Conservation (phyloP, 2,113 vertebrate genomes). For the Crotalus horridus region DNA sequence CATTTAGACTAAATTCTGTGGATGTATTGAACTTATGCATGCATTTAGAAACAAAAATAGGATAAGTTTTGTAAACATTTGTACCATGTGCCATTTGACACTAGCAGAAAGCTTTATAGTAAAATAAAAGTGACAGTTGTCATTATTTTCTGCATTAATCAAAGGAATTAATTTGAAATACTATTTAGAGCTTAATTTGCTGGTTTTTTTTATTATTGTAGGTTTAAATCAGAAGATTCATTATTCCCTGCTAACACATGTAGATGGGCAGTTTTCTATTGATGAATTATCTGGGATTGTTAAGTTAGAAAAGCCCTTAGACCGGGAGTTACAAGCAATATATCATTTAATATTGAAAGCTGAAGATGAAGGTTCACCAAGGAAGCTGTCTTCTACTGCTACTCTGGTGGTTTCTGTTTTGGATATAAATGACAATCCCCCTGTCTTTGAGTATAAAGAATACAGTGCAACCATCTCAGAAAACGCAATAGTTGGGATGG, state of each 20-base stretch:
- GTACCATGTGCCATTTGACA: background rate
- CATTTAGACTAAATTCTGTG: background rate
- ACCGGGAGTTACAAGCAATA: conserved; percentile 82
- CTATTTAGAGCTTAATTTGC: background rate
- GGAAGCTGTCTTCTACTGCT: conserved; percentile 75
- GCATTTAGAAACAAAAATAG: background rate
- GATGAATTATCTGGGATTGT: conserved; percentile 86
- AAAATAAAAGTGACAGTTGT: conserved; percentile 7
- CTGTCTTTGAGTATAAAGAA: conserved; percentile 91
- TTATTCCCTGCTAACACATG: conserved; percentile 83
- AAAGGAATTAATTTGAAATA: background rate
- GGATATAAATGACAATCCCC: conserved; percentile 97
- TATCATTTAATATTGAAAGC: conserved; percentile 82
- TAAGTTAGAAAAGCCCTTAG: conserved; percentile 81
- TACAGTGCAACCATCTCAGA: conserved; percentile 84
- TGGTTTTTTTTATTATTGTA: conserved; percentile 56
- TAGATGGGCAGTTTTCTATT: conserved; percentile 89
- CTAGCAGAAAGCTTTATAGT: background rate
- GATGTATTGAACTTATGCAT: background rate
- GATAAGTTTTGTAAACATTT: background rate
- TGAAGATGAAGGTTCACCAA: conserved; percentile 83
- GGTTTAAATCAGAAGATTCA: conserved; percentile 83
- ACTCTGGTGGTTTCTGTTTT: conserved; percentile 84
- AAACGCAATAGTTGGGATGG: conserved; percentile 78
- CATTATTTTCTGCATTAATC: background rate